Percentiles rank a stretch among this genome's conserved stretches.
phyloP scores from a whole-genome alignment of 1,140 invertebrate species.

The Homarus americanus region DNA sequence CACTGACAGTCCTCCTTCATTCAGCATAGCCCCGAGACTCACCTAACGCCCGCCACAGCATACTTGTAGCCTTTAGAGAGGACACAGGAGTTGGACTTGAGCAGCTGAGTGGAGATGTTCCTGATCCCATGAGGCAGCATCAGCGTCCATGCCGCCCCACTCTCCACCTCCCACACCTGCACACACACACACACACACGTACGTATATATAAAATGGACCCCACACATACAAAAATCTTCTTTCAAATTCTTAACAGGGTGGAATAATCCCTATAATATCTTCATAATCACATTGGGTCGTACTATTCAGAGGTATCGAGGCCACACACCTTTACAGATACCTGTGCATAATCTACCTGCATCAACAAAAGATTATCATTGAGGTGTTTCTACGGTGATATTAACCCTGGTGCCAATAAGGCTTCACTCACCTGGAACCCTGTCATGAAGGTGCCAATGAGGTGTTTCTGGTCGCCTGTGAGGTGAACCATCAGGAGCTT shows the following conservation, averaged over 20 bases:
- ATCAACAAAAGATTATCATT: too few relatives aligned
- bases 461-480: slow-evolving; percentile 87
- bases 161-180: slow-evolving; percentile 66
- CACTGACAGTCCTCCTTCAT: too few relatives aligned
- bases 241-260: too few relatives aligned
- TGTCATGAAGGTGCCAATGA: slow-evolving; percentile 91
- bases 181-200: neutral
- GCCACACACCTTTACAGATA: too few relatives aligned
- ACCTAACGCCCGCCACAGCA: slow-evolving; percentile 95
- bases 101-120: slow-evolving; percentile 94
- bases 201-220: too few relatives aligned
- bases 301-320: too few relatives aligned
- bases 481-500: slow-evolving; percentile 88
- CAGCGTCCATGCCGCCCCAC: slow-evolving; percentile 80
- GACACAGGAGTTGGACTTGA: slow-evolving; percentile 93
- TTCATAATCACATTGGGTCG: too few relatives aligned
- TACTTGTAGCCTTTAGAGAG: slow-evolving; percentile 93
- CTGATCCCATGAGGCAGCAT: slow-evolving; percentile 91
- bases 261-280: too few relatives aligned
- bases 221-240: too few relatives aligned
- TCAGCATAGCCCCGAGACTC: neutral
- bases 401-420: too few relatives aligned
- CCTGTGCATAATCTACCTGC: too few relatives aligned
- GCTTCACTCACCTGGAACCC: slow-evolving; percentile 85
- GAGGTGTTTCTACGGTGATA: too few relatives aligned